A percentile compares a stretch with the other conserved stretches of the same genome.
phyloP scores from a whole-genome alignment of 1,140 invertebrate species.

The Aphelenchoides besseyi region DNA sequence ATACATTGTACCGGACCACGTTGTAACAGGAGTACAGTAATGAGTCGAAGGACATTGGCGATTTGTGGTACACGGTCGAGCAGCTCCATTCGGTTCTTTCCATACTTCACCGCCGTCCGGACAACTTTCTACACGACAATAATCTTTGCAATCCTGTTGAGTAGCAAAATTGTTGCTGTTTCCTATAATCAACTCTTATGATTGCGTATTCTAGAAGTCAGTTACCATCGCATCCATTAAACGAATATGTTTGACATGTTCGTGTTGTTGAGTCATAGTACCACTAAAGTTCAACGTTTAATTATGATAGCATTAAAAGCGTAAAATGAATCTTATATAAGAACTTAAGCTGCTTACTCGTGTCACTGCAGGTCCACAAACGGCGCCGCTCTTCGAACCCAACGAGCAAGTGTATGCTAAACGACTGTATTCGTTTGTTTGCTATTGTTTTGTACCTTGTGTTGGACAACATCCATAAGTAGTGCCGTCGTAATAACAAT shows the following conservation, averaged over 20 bases:
- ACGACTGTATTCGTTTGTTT: neutral
- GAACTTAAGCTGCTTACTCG: slow-evolving; percentile 31
- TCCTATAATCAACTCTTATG: no score
- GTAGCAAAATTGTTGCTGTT: slow-evolving; percentile 45
- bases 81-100: slow-evolving; percentile 61
- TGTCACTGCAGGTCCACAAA: slow-evolving; percentile 60
- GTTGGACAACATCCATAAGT: slow-evolving; percentile 62
- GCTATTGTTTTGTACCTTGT: slow-evolving; percentile 43
- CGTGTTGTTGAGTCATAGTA: slow-evolving; percentile 61
- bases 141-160: slow-evolving; percentile 59
- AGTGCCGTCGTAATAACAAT: slow-evolving; percentile 62
- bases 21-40: slow-evolving; percentile 60
- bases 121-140: slow-evolving; percentile 58
- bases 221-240: slow-evolving; percentile 63
- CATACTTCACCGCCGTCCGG: slow-evolving; percentile 62
- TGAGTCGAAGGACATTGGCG: slow-evolving; percentile 59
- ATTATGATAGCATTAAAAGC: no score
- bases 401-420: slow-evolving; percentile 62
- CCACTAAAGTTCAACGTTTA: slow-evolving; percentile 31
- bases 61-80: slow-evolving; percentile 57
- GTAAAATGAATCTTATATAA: neutral
- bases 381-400: slow-evolving; percentile 57
- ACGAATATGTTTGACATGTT: slow-evolving; percentile 60
- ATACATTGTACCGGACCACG: slow-evolving; percentile 59
- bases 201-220: no score